Evolutionary conservation across 2,797 vertebrate genomes (phyloP).

Genomic region (Alectoris magna): DNA sequence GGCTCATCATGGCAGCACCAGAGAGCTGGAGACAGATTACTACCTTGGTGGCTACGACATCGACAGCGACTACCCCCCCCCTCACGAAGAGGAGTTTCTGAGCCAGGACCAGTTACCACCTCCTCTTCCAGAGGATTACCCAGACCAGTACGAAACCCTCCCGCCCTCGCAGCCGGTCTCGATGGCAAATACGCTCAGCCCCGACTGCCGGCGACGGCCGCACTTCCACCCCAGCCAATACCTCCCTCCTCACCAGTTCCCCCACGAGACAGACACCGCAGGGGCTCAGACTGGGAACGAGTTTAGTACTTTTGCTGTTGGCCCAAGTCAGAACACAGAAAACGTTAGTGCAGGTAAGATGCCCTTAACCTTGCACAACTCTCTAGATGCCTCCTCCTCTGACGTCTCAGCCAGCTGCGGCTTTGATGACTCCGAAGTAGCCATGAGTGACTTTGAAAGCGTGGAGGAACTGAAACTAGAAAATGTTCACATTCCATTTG

Average conservation of each 20-base stretch:
- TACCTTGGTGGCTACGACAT: slow-evolving; percentile 97
- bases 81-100: slow-evolving; percentile 92
- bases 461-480: slow-evolving; percentile 85
- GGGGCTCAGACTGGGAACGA: slow-evolving; percentile 74
- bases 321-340: slow-evolving; percentile 77
- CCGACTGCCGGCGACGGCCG: slow-evolving; percentile 83
- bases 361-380: slow-evolving; percentile 84
- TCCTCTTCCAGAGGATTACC: slow-evolving; percentile 89
- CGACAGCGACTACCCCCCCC: slow-evolving; percentile 94
- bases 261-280: slow-evolving; percentile 79
- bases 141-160: slow-evolving; percentile 84
- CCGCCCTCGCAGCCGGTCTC: slow-evolving; percentile 83
- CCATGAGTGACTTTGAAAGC: slow-evolving; percentile 89
- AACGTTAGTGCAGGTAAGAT: slow-evolving; percentile 80
- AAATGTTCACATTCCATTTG: slow-evolving; percentile 81
- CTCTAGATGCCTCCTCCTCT: slow-evolving; percentile 88
- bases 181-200: slow-evolving; percentile 86
- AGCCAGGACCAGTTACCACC: slow-evolving; percentile 92
- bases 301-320: slow-evolving; percentile 81
- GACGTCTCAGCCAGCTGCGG: slow-evolving; percentile 85
- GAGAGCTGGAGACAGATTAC: slow-evolving; percentile 94
- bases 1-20: slow-evolving; percentile 78
- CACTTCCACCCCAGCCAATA: slow-evolving; percentile 97
- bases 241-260: slow-evolving; percentile 92
- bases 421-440: slow-evolving; percentile 87